Evolutionary conservation across 2,113 vertebrate species (phyloP), one percentile per base, ranked within the genome.

Genomic region (Strix uralensis): DNA sequence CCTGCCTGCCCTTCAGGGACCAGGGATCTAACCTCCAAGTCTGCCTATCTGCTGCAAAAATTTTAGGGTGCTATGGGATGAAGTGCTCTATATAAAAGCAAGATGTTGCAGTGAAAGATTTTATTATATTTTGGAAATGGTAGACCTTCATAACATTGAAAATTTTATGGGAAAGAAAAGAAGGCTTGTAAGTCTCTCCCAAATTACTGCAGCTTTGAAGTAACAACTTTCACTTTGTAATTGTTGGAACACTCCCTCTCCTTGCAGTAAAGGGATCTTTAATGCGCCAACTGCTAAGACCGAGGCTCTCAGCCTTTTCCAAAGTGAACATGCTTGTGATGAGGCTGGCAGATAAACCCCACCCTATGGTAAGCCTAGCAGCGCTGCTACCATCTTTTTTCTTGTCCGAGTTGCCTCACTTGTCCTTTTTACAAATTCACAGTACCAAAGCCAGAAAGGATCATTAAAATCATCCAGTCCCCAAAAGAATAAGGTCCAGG

Each of bases 121-220:
- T 79, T 17, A 59, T 11, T 58, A 3, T 54, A 38, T 44, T 79
- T 69, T 74, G 62, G 46, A 95, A 59, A 84, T 54, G 55, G 78
- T 61, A 90, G 61, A 90, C 58, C 77, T 92, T 86, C 18, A 4
- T 36, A 58, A 63, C 34, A 11, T 23, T 7, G 12, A 7, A 73
- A 70, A 52, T 59, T 80, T 49, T 80, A 87, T 9, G 51, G 38
- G 55, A 70, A 80, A 55, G 46, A 59, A 83, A 81, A 66, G 25
- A 44, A 49, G 38, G 40, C 67, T 83, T 88, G 62, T 77, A 86
- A 91, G 92, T 78, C 95, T 95, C 70, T 84, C 88, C 77, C 63
- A 75, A 81, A 96, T 92, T 79, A 88, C 7, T 44, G 29, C 65
- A 91, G 91, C 73, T 96, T 93, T 95, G 92, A 96, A 95, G 93